Percentiles rank a stretch among this genome's conserved stretches.
Conservation (phyloP, 1,140 invertebrate species). For the Elymnias hypermnestra region DNA sequence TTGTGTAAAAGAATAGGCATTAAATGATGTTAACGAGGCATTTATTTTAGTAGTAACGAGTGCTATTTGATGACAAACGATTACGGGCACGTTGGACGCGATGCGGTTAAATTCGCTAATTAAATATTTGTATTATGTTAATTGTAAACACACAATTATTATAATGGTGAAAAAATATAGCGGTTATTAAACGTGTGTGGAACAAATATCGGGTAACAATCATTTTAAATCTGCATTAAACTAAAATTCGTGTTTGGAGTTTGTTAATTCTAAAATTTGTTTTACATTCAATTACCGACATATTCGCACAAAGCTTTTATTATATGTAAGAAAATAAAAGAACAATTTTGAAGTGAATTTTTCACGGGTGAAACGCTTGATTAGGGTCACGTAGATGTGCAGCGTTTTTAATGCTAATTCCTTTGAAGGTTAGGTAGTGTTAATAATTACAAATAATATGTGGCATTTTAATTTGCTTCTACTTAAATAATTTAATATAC, state of each 20-base stretch:
- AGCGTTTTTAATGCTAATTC: too few relatives aligned
- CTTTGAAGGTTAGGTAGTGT: too few relatives aligned
- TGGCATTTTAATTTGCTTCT: too few relatives aligned
- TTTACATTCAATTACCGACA: too few relatives aligned
- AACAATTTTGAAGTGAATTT: too few relatives aligned
- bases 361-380: too few relatives aligned
- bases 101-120: conserved; percentile 12
- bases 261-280: too few relatives aligned
- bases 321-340: too few relatives aligned
- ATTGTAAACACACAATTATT: conserved; percentile 18
- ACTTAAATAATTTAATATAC: too few relatives aligned
- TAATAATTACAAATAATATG: too few relatives aligned
- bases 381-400: too few relatives aligned
- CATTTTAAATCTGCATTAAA: background rate
- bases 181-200: background rate
- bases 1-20: conserved; percentile 1
- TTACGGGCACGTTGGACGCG: background rate
- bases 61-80: conserved; percentile 9
- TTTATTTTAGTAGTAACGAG: conserved; percentile 7
- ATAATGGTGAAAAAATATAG: conserved; percentile 1
- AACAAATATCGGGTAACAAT: background rate
- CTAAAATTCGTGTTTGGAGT: background rate
- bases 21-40: conserved; percentile 3
- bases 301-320: too few relatives aligned
- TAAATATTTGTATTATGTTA: conserved; percentile 18